These are phyloP conservation scores for Telmatherina bonti DNA, from an alignment of 2,797 vertebrate species.

Conservation along the genomic window DNA sequence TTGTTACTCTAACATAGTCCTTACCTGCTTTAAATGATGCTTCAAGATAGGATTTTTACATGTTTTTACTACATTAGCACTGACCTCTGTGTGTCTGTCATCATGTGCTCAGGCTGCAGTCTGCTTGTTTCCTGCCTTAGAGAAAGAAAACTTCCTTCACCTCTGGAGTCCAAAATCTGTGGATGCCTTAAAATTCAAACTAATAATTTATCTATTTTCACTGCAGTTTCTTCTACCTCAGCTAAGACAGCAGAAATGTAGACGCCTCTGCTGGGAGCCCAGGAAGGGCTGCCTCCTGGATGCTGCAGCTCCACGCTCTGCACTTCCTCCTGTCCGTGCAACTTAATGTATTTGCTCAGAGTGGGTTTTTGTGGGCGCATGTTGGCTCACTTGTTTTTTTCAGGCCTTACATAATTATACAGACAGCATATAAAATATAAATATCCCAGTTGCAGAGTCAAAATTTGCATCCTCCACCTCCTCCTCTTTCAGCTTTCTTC, in stretches of 20 bases:
- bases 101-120: conserved; percentile 25
- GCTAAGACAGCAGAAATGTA: conserved; percentile 46
- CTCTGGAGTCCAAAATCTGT: conserved; percentile 59
- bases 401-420: conserved; percentile 21
- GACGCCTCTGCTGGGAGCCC: conserved; percentile 32
- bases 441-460: conserved; percentile 20
- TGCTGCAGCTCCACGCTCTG: conserved; percentile 19
- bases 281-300: conserved; percentile 33
- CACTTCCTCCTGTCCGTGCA: conserved; percentile 26
- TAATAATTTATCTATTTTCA: conserved; percentile 60
- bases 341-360: conserved; percentile 26
- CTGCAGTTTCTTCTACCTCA: conserved; percentile 35
- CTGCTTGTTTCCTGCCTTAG: conserved; percentile 20
- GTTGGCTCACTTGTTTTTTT: conserved; percentile 34
- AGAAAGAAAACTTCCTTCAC: conserved; percentile 22
- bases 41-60: too few relatives aligned
- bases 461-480: conserved; percentile 18
- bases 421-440: conserved; percentile 18
- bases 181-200: conserved; percentile 57
- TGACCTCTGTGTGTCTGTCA: conserved; percentile 39
- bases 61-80: too few relatives aligned
- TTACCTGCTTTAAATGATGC: too few relatives aligned
- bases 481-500: too few relatives aligned
- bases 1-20: too few relatives aligned
- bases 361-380: conserved; percentile 4